phyloP scores from a whole-genome alignment of 2,888 invertebrate species.

The Chrysolina oricalcia region DNA sequence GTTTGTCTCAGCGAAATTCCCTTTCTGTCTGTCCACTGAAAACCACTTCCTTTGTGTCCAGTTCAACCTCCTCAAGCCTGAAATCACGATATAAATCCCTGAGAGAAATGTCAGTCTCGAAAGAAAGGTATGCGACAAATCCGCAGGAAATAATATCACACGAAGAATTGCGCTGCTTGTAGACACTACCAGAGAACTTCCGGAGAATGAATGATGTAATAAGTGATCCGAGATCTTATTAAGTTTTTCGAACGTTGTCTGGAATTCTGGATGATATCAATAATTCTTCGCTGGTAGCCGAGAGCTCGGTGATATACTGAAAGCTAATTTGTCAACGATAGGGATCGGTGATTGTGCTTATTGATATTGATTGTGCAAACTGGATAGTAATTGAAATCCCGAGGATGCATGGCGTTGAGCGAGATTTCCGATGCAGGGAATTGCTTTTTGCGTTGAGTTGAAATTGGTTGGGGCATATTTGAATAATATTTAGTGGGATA shows the following conservation, averaged over 20 bases:
- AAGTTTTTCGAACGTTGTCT: conserved; percentile 2
- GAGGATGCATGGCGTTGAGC: neutral
- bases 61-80: conserved; percentile 5
- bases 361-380: conserved; percentile 8
- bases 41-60: conserved; percentile 5
- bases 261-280: conserved; percentile 17
- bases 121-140: conserved; percentile 20
- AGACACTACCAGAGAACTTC: neutral
- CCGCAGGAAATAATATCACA: conserved; percentile 19
- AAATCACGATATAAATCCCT: conserved; percentile 21
- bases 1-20: conserved; percentile 7
- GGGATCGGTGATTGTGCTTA: conserved; percentile 8
- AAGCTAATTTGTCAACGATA: conserved; percentile 13
- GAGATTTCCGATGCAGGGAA: neutral
- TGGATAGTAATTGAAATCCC: neutral
- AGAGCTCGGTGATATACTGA: conserved; percentile 7
- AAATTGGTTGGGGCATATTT: neutral
- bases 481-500: neutral
- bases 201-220: conserved; percentile 14
- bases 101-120: conserved; percentile 3
- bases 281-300: neutral
- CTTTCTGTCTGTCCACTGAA: neutral
- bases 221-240: conserved; percentile 15
- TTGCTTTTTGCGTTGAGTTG: neutral
- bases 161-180: conserved; percentile 13